phyloP scores from a whole-genome alignment of 2,888 invertebrate species.

The Eristalis intricaria region DNA sequence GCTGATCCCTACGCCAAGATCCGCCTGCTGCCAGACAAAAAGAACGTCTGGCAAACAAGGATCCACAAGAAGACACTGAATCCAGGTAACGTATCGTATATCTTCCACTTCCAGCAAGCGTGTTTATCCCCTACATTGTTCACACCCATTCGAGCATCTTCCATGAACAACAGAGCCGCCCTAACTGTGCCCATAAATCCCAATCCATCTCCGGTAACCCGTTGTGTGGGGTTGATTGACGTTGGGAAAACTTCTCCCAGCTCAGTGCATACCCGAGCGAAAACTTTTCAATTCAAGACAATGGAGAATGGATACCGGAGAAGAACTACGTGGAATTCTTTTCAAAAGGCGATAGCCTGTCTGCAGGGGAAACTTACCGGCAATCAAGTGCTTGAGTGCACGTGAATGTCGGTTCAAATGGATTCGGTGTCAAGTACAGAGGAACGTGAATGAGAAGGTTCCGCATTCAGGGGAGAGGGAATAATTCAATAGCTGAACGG shows the following conservation, averaged over 20 bases:
- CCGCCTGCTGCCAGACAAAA: slow-evolving; percentile 84
- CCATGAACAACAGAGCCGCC: background rate
- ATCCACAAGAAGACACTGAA: slow-evolving; percentile 86
- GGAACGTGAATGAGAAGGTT: background rate
- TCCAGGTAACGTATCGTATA: slow-evolving; percentile 82
- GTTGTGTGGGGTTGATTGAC: slow-evolving; percentile 27
- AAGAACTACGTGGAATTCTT: slow-evolving; percentile 4
- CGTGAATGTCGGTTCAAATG: slow-evolving; percentile 33
- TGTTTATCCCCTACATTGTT: slow-evolving; percentile 13
- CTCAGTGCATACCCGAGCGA: slow-evolving; percentile 25
- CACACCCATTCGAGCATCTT: background rate
- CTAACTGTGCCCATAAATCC: slow-evolving; percentile 42
- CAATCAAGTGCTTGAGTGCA: slow-evolving; percentile 30
- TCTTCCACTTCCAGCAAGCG: background rate
- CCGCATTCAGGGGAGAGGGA: background rate
- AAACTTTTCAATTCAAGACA: slow-evolving; percentile 7
- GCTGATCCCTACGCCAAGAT: slow-evolving; percentile 87
- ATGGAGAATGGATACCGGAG: background rate
- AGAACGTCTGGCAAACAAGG: slow-evolving; percentile 85
- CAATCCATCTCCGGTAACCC: background rate
- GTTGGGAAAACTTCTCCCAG: slow-evolving; percentile 17
- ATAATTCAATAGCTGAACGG: background rate
- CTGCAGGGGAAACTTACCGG: background rate
- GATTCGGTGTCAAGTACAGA: background rate
- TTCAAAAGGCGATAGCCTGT: background rate